Conservation (phyloP, 2,797 vertebrate species). For the Numenius phaeopus region DNA sequence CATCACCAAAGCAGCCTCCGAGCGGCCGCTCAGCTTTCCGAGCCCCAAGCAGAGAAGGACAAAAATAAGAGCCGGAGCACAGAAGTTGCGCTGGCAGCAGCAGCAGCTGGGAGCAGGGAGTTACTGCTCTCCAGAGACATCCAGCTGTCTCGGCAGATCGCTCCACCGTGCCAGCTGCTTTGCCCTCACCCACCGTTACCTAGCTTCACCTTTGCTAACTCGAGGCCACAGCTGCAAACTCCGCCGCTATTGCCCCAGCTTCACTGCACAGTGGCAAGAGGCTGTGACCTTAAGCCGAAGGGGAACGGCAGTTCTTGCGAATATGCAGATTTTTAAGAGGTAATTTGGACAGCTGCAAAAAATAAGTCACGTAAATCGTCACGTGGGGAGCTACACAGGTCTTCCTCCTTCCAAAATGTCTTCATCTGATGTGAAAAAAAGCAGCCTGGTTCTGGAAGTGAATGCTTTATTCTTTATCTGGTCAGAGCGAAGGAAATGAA, state of each 20-base stretch:
- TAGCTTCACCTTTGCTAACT: not conserved
- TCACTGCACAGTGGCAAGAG: not conserved
- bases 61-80: not conserved
- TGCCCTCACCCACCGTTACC: not conserved
- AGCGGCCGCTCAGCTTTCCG: not conserved
- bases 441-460: not conserved
- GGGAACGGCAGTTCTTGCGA: not conserved
- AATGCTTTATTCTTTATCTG: not conserved
- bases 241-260: not conserved
- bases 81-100: not conserved
- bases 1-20: not conserved
- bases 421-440: not conserved
- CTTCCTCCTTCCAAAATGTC: not conserved
- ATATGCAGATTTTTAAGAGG: not conserved
- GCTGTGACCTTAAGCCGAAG: not conserved
- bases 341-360: constrained; percentile 14
- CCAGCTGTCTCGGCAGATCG: not conserved
- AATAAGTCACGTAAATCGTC: not conserved
- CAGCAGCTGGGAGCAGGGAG: not conserved
- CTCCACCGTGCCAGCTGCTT: not conserved
- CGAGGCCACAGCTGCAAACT: not conserved
- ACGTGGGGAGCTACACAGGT: not conserved
- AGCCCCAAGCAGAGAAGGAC: not conserved
- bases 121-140: not conserved
- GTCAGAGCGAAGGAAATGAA: not conserved